phyloP scores from a whole-genome alignment of 2,888 invertebrate species.

The Chrysopilus asiliformis region DNA sequence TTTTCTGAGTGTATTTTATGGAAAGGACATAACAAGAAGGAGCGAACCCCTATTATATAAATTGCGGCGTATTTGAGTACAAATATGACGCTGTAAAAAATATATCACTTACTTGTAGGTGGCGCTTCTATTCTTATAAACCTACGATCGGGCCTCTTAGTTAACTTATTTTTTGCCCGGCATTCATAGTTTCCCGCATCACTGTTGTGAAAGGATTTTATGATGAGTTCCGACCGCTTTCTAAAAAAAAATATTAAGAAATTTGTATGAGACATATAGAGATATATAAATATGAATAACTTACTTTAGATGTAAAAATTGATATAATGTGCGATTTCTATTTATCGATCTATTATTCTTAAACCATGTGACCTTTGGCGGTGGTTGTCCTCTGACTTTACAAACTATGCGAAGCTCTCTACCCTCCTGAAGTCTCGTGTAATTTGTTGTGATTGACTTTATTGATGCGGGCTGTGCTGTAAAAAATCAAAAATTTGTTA shows the following conservation, averaged over 20 bases:
- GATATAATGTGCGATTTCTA: slow-evolving; percentile 31
- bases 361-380: slow-evolving; percentile 73
- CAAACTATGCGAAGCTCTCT: slow-evolving; percentile 55
- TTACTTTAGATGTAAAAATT: slow-evolving; percentile 35
- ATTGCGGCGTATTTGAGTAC: too few relatives aligned
- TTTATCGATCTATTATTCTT: slow-evolving; percentile 52
- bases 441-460: slow-evolving; percentile 26
- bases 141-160: slow-evolving; percentile 29
- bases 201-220: slow-evolving; percentile 56
- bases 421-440: slow-evolving; percentile 31
- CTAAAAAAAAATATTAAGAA: slow-evolving; percentile 39
- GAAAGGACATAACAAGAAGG: too few relatives aligned
- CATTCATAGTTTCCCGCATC: slow-evolving; percentile 74
- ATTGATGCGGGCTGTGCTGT: slow-evolving; percentile 38
- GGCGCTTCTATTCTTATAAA: slow-evolving; percentile 31
- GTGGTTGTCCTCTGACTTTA: slow-evolving; percentile 60
- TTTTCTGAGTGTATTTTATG: too few relatives aligned
- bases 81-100: too few relatives aligned
- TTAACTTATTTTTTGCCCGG: slow-evolving; percentile 48
- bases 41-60: too few relatives aligned
- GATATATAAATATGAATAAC: slow-evolving; percentile 14
- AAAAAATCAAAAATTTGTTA: slow-evolving; percentile 21
- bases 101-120: not conserved
- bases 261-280: not conserved
- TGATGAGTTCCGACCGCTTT: slow-evolving; percentile 71